Base-by-base conservation (phyloP, 1,140 invertebrate genomes). In the Magallana gigas region DNA sequence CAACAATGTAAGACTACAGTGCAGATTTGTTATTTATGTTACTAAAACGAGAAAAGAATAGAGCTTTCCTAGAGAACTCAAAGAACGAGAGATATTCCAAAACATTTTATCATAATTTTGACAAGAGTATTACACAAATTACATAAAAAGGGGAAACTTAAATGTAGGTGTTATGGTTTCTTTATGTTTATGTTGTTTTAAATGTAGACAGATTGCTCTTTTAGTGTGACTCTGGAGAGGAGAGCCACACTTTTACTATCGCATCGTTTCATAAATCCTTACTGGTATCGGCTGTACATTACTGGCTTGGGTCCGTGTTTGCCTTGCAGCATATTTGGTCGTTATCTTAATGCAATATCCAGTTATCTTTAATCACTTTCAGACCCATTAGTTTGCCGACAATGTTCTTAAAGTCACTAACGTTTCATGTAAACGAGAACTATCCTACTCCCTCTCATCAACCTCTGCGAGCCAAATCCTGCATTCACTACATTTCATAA, bases 341-440 rank as follows among this genome's bases (percentile, higher is more conserved):
- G 68, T 76, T 76, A 76, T 76, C 68, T 76, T 76, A 76, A 76
- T 76, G 68, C 68, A 76, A 76, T 76, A 76, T 76, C 68, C 68
- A 76, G 68, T 76, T 76, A 76, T 76, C 68, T 76, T 8, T 76
- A 76, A 76, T 76, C 68, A 76, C 11, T 76, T 76, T 29, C 68
- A 36, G 68, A 76, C 68, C 68, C 68, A 76, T 76, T 76, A 76
- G 23, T 29, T 76, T 29, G 68, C 68, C 68, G 68, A 76, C 68
- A 76, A 23, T 76, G 23, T 76, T 76, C 68, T 76, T 76, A 36
- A 76, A 76, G 68, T 76, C 68, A 29, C 23, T 76, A 29, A 76
- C 68, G 23, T 29, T 29, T 11, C 68, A 36, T 23, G 68, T 29
- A 76, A 36, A 76, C 2, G 23, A 29, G 23, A 76, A 29, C 68